A percentile compares a stretch with the other conserved stretches of the same genome.
These are phyloP conservation scores for Drosophila busckii DNA, from an alignment of 1,140 invertebrate species.

Conservation along the genomic window DNA sequence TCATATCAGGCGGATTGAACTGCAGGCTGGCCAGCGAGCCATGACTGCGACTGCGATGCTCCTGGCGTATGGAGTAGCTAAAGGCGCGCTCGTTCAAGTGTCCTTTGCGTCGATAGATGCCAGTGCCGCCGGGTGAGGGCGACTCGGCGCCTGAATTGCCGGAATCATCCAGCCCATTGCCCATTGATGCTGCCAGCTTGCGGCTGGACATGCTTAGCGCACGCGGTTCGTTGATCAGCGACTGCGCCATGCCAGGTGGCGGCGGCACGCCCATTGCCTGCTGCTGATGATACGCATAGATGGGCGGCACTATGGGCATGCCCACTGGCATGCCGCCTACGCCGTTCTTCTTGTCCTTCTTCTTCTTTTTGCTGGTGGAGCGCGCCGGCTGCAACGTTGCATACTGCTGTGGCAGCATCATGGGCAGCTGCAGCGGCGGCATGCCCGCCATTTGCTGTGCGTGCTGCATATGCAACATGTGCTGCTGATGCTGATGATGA, in stretches of 20 bases:
- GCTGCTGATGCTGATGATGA: conserved; percentile 33
- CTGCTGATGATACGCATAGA: conserved; percentile 68
- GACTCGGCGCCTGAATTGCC: conserved; percentile 86
- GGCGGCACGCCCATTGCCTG: conserved; percentile 50
- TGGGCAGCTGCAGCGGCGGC: conserved; percentile 57
- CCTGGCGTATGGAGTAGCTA: conserved; percentile 95
- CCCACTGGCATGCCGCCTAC: conserved; percentile 75
- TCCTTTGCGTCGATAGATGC: conserved; percentile 93
- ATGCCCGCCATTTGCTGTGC: conserved; percentile 47
- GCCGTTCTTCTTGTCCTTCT: conserved; percentile 81
- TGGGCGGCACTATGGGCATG: conserved; percentile 74
- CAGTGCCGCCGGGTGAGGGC: conserved; percentile 87
- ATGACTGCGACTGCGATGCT: conserved; percentile 93
- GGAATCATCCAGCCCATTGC: conserved; percentile 81
- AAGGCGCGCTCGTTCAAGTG: conserved; percentile 96
- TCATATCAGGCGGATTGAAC: conserved; percentile 88
- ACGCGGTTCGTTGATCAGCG: conserved; percentile 62
- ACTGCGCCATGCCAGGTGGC: conserved; percentile 58
- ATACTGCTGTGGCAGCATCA: conserved; percentile 74
- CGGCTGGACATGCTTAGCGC: conserved; percentile 78
- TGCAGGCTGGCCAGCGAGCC: conserved; percentile 92
- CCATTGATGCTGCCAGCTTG: conserved; percentile 80
- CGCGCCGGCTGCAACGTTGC: conserved; percentile 70
- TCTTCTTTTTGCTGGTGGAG: conserved; percentile 81
- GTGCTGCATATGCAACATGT: conserved; percentile 61